Evolutionary conservation across 1,140 invertebrate species (phyloP).

Genomic region (Habropoda laboriosa): DNA sequence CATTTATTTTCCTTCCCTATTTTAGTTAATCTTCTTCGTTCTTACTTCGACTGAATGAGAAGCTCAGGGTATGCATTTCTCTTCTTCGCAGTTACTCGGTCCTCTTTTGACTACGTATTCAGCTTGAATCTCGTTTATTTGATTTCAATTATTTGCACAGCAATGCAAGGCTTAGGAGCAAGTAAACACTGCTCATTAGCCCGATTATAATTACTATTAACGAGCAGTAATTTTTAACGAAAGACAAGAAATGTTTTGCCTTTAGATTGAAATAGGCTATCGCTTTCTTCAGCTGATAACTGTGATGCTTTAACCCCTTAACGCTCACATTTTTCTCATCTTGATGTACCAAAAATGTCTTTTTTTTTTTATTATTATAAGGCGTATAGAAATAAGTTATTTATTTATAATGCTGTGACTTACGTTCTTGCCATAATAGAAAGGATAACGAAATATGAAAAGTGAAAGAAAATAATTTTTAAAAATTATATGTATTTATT

Average conservation of each 20-base stretch:
- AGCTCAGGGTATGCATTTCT: background rate
- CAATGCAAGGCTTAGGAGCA: background rate
- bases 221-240: conserved; percentile 25
- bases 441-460: too few relatives aligned
- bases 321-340: too few relatives aligned
- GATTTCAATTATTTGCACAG: background rate
- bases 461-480: too few relatives aligned
- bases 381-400: too few relatives aligned
- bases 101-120: conserved; percentile 3
- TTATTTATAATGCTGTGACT: too few relatives aligned
- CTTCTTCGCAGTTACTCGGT: background rate
- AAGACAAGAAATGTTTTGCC: background rate
- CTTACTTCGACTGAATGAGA: background rate
- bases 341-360: too few relatives aligned
- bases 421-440: too few relatives aligned
- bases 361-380: too few relatives aligned
- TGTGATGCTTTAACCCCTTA: background rate
- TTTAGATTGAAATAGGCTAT: background rate
- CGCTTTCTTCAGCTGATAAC: background rate
- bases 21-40: background rate
- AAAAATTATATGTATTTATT: too few relatives aligned
- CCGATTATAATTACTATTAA: background rate
- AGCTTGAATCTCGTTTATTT: background rate
- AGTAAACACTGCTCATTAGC: conserved; percentile 26
- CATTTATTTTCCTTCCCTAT: background rate